Evolutionary conservation across 2,888 invertebrate species (phyloP).

Genomic region (Macrosiphum euphorbiae): DNA sequence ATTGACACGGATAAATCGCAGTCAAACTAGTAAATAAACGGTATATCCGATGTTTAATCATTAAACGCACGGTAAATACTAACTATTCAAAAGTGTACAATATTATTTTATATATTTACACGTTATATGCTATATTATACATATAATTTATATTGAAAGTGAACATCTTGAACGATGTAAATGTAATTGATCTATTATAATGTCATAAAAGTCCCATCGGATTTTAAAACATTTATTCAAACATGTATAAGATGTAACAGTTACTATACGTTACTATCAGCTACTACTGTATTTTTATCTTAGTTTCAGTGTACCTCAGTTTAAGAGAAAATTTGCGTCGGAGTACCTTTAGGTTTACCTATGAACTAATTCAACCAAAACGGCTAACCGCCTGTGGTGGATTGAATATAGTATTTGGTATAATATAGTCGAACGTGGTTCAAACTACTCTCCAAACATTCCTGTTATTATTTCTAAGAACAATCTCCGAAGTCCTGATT

Average conservation of each 20-base stretch:
- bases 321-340: no score
- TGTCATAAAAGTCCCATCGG: background rate
- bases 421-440: no score
- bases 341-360: no score
- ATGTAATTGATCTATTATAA: background rate
- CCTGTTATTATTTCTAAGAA: no score
- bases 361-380: no score
- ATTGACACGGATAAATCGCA: background rate
- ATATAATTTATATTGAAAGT: background rate
- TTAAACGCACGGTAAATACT: background rate
- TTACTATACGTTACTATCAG: background rate
- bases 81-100: background rate
- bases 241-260: background rate
- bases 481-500: no score
- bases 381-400: no score
- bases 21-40: background rate
- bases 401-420: no score
- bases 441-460: no score
- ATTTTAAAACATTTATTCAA: background rate
- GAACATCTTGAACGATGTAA: background rate
- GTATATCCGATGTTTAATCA: background rate
- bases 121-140: background rate
- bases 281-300: background rate
- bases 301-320: no score
- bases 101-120: background rate